Base-by-base conservation (phyloP, 1,140 invertebrate genomes). In the Bombus fervidus region DNA sequence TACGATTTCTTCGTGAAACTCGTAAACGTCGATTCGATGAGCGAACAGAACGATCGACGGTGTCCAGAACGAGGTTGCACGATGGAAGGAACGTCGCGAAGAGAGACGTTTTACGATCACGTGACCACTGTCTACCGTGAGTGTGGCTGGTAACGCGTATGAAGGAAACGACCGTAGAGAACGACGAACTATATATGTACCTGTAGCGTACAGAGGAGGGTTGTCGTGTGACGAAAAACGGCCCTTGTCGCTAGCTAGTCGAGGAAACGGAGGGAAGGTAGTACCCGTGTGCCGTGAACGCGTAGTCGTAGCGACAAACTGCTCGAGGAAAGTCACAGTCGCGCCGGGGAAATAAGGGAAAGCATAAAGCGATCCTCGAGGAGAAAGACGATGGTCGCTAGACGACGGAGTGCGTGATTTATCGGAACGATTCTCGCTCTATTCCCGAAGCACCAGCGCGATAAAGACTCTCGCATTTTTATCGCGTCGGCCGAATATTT, bases 401-500 rank as follows among this genome's bases (percentile, higher is more conserved):
- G 47, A 53, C 47, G 47, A 53, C 47, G 47, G 6, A 53, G 47
- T 53, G 47, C 47, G 9, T 39, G 34, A 82, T 74, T 82, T 47
- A 82, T 82, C 53, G 71, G 43, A 74, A 73, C 57, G 57, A 39
- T 28, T 59, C 22, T 41, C 25, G 57, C 13, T 43, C 34, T 47
- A 37, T 34, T 47, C 47, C 9, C 22, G 73, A 28, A 41, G 66
- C 31, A 34, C 28, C 22, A 18, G 18, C 47, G 59, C 43, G 68
- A 73, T 74, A 74, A 88, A 87, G 66, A 39, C 43, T 66, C 39
- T 53, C 34, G 78, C 74, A 83, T 88, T 87, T 86, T 86, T 71
- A 74, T 79, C 86, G 84, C 53, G 71, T 22, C 73, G 31, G 47
- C 47, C 47, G 64, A 12, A 41, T 64, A 47, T 76, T 71, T 59